Evolutionary conservation across 23 tunicate species (phyloP).

Genomic region (Pegea sp.): DNA sequence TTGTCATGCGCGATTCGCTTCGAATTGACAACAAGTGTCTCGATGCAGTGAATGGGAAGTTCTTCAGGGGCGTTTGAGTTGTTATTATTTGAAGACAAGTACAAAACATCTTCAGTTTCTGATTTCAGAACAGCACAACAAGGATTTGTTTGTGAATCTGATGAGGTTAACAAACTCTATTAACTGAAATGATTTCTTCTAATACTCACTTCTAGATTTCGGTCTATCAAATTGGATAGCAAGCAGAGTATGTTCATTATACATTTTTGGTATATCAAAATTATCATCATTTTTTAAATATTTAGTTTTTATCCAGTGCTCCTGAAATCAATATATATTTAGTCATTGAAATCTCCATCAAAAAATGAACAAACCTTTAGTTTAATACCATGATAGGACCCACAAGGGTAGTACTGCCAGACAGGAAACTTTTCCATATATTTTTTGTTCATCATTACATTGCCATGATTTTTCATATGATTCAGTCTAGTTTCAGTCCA

Average conservation of each 20-base stretch:
- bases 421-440: conserved; percentile 41
- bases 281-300: conserved; percentile 43
- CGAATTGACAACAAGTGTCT: conserved; percentile 65
- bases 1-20: conserved; percentile 80
- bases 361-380: conserved; percentile 26
- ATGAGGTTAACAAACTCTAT: not conserved
- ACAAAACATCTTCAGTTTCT: conserved; percentile 64
- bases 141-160: conserved; percentile 64
- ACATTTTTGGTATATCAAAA: conserved; percentile 62
- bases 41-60: conserved; percentile 54
- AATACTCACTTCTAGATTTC: conserved; percentile 28
- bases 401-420: conserved; percentile 79
- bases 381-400: conserved; percentile 72
- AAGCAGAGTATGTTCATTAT: conserved; percentile 34
- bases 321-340: conserved; percentile 16
- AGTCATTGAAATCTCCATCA: not conserved
- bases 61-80: no score
- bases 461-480: conserved; percentile 63
- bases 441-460: conserved; percentile 30
- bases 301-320: conserved; percentile 84
- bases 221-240: conserved; percentile 72
- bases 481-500: conserved; percentile 78
- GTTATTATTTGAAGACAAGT: conserved; percentile 57
- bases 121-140: conserved; percentile 87
- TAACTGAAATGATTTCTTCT: not conserved